phyloP scores from a whole-genome alignment of 2,113 vertebrate genomes.

The Baryphthengus martii region DNA sequence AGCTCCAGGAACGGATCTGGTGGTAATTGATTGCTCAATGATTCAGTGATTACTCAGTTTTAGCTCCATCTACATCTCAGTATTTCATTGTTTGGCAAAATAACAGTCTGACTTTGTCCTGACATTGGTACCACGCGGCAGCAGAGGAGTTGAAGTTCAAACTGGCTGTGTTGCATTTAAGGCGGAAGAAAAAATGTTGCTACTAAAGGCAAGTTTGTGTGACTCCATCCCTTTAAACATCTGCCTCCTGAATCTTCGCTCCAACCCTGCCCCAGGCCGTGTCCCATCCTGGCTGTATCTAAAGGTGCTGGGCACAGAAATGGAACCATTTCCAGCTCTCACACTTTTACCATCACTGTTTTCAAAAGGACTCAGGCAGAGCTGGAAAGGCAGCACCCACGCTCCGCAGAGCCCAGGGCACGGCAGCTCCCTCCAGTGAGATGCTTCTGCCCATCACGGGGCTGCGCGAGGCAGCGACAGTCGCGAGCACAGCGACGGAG shows the following conservation, averaged over 20 bases:
- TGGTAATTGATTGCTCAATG: constrained; percentile 17
- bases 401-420: neutral
- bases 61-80: constrained; percentile 10
- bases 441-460: fast-evolving
- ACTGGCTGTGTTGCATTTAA: neutral
- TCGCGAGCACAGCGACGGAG: fast-evolving
- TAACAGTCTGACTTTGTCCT: constrained; percentile 37
- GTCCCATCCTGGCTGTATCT: neutral
- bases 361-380: neutral
- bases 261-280: neutral
- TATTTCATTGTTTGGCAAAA: constrained; percentile 42
- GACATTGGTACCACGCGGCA: neutral
- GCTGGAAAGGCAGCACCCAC: neutral
- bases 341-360: neutral
- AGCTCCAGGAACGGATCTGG: neutral
- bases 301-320: neutral
- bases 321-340: neutral
- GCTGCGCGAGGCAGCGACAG: neutral
- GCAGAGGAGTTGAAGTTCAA: neutral
- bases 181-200: neutral
- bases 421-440: fast-evolving
- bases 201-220: neutral
- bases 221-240: neutral
- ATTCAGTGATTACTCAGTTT: constrained; percentile 48
- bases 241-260: neutral